Base-by-base conservation (phyloP, 2,888 invertebrate genomes). In the Coelinius sp. region DNA sequence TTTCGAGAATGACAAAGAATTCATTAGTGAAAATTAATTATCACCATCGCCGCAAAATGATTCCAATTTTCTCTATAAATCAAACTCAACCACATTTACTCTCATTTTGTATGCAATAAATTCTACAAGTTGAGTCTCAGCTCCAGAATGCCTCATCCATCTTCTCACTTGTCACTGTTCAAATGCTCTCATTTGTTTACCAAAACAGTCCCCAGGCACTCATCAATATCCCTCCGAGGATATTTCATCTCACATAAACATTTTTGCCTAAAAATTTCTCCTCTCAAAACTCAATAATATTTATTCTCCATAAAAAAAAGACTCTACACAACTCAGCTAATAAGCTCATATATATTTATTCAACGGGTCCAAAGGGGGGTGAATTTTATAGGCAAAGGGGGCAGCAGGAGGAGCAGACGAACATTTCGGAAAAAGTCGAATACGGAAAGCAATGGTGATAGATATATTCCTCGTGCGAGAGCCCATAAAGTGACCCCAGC, bases 171-270 rank as follows among this genome's bases (percentile, higher is more conserved):
- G 86, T 85, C 86, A 85, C 83, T 81, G 84, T 86, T 85, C 84
- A 84, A 86, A 86, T 84, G 85, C 82, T 82, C 84, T 84, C 84
- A 86, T 86, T 86, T 86, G 86, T 84, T 85, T 85, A 85, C 82
- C 81, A 84, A 85, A 86, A 85, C 85, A 85, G 85, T 84, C 86
- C 83, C 85, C 77, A 75, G 79, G 83, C 82, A 84, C 80, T 83
- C 77, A 78, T 76, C 67, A 53, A 62, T 64, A 49, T 64, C 41
- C 66, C 27, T 52, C 3, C 25, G 5, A 22, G 20, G n/a, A 38
- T 27, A 22, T 53, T 22, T 0, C 5, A 35, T 59, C 35, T 8
- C 31, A 35, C 10, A 8, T 53, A 24, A 17, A 31, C 17, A 35
- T 14, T 59, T 17, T 17, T 1, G 17, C 31, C 17, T 17, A 22